Evolutionary conservation across 2,888 invertebrate genomes (phyloP).

Genomic region (Andrena praecox): DNA sequence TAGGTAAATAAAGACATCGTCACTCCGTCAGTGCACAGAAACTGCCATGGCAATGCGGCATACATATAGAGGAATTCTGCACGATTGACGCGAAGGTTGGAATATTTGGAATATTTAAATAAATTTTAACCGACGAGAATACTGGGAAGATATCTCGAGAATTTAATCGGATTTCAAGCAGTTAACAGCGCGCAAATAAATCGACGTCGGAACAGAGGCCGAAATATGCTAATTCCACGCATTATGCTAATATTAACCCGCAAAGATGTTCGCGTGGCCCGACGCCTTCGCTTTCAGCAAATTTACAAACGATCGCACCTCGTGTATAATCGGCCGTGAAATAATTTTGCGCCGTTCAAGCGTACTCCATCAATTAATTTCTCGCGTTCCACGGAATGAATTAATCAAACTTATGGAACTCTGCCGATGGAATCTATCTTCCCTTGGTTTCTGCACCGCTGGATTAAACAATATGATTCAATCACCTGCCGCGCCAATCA

Average conservation of each 20-base stretch:
- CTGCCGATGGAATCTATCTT: neutral
- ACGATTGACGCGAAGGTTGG: neutral
- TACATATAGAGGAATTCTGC: no score
- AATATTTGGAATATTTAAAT: neutral
- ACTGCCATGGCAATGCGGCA: no score
- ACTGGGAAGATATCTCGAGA: neutral
- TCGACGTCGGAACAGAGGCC: conserved; percentile 21
- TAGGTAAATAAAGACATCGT: no score
- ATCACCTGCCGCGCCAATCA: neutral
- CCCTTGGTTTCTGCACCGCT: neutral
- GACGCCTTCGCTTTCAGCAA: conserved; percentile 21
- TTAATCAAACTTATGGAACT: conserved; percentile 5
- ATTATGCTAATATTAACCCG: conserved; percentile 46
- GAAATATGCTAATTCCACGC: conserved; percentile 43
- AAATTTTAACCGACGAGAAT: neutral
- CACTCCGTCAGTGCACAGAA: no score
- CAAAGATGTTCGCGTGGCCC: conserved; percentile 22
- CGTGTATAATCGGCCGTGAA: conserved; percentile 21
- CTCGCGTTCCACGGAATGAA: conserved; percentile 11
- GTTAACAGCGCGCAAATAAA: conserved; percentile 7
- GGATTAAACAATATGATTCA: neutral
- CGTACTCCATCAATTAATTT: conserved; percentile 27
- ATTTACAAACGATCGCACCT: conserved; percentile 17
- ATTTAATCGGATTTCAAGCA: conserved; percentile 12
- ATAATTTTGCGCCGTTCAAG: conserved; percentile 1